Base-by-base conservation (phyloP, 2,113 vertebrate species). In the Neogale vison region DNA sequence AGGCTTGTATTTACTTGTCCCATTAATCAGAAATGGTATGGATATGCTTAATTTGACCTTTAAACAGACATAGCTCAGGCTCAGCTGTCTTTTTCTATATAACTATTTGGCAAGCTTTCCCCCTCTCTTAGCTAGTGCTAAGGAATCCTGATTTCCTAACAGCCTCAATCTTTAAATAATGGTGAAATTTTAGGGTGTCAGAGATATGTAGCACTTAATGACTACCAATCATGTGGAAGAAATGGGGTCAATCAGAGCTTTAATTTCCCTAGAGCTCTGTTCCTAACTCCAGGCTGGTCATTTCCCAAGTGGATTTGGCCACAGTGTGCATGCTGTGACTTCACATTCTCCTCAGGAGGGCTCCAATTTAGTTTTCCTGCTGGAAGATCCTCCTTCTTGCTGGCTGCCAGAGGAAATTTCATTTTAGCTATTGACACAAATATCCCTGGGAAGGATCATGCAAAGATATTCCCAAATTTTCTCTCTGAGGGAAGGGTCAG, bases 11-110 rank as follows among this genome's bases (percentile, higher is more conserved):
- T 97, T 97, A 87, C 83, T 96, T 87, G 63, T 93, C 95, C 52
- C 4, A 2, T 63, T 67, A 79, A 89, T 97, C 36, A 94, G 59
- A 86, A 92, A 47, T 24, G 20, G n/a, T 7, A 11, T 31, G 45
- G 79, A 94, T 97, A 67, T 61, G 81, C 86, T 84, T 57, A 47
- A 88, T 90, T 95, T 98, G 96, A 97, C 89, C 87, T 97, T 97
- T 98, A 88, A 80, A 39, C 36, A 93, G 71, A 34, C n/a, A 31
- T 1, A 71, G 23, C 67, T 91, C 81, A 81, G 34, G 77, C 4
- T 52, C 34, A 65, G 42, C 34, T 59, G 17, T 11, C 42, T 76
- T 36, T 76, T 59, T 84, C 94, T 90, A n/a, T 83, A 29, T 71
- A 85, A 96, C 57, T 97, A 76, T 90, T 86, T 86, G 94, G 86